Evolutionary conservation across 2,888 invertebrate species (phyloP).

Genomic region (Phyto melanocephala): DNA sequence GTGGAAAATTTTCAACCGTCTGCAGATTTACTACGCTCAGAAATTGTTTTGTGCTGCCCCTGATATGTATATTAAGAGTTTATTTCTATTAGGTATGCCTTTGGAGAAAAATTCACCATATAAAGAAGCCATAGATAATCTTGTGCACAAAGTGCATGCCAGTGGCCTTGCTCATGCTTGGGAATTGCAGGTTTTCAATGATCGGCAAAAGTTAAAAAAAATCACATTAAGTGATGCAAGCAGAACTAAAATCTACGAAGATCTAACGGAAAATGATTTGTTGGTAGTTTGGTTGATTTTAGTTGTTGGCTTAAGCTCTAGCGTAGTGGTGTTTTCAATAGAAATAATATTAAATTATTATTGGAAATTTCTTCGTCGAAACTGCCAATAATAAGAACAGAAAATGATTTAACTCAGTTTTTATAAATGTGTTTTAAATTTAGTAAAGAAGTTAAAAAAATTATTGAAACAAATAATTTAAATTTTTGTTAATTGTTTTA

Average conservation of each 20-base stretch:
- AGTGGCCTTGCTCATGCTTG: slow-evolving; percentile 38
- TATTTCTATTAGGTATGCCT: slow-evolving; percentile 1
- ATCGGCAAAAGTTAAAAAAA: slow-evolving; percentile 18
- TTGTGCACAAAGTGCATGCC: slow-evolving; percentile 17
- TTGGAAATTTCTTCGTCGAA: background rate
- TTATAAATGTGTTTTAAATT: too few relatives aligned
- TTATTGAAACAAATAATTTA: too few relatives aligned
- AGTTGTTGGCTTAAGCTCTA: background rate
- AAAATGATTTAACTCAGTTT: too few relatives aligned
- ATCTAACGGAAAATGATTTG: slow-evolving; percentile 19
- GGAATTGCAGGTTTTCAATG: background rate
- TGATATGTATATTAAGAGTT: background rate
- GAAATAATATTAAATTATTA: slow-evolving; percentile 6
- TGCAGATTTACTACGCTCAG: slow-evolving; percentile 21
- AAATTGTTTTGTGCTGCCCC: slow-evolving; percentile 21
- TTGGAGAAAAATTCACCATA: slow-evolving; percentile 37
- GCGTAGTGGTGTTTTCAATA: background rate
- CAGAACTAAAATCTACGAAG: background rate
- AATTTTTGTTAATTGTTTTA: too few relatives aligned
- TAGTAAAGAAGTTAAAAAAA: too few relatives aligned
- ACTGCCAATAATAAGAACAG: background rate
- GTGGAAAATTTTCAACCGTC: slow-evolving; percentile 47
- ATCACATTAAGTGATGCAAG: slow-evolving; percentile 10
- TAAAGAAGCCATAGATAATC: slow-evolving; percentile 20
- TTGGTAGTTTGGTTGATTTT: slow-evolving; percentile 38